A percentile compares a stretch with the other conserved stretches of the same genome.
These are phyloP conservation scores for Platerodrilus igneus DNA, from an alignment of 2,888 invertebrate genomes.

Conservation along the genomic window DNA sequence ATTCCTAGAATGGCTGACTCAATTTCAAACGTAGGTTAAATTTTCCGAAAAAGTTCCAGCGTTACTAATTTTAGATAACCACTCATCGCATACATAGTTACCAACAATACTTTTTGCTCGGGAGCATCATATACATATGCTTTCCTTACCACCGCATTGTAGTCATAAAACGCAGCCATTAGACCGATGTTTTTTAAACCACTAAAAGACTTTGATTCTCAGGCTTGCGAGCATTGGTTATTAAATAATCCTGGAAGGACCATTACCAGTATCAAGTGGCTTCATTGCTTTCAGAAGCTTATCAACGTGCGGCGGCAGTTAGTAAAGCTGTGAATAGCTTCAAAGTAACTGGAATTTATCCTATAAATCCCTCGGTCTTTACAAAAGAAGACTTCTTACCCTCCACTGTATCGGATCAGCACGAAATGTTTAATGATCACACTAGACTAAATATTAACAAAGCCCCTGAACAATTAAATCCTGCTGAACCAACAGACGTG, in stretches of 20 bases:
- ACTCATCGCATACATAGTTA: constrained; percentile 10
- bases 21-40: constrained; percentile 11
- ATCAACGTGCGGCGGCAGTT: constrained; percentile 8
- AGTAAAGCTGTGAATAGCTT: constrained; percentile 10
- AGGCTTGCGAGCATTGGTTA: constrained; percentile 11
- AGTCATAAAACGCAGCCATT: constrained; percentile 11
- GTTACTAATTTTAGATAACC: constrained; percentile 16
- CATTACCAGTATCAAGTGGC: constrained; percentile 4
- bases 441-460: too few species aligned
- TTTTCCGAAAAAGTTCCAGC: constrained; percentile 10
- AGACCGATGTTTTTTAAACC: constrained; percentile 9
- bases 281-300: constrained; percentile 4
- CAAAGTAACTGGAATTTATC: constrained; percentile 8
- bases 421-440: too few species aligned
- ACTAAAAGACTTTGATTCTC: constrained; percentile 6
- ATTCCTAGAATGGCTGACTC: constrained; percentile 16
- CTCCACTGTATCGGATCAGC: constrained; percentile 9
- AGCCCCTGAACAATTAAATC: too few species aligned
- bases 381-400: constrained; percentile 11
- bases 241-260: constrained; percentile 2
- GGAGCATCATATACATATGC: not conserved
- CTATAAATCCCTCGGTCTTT: constrained; percentile 9
- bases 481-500: too few species aligned
- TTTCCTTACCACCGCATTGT: constrained; percentile 6
- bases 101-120: constrained; percentile 9